A percentile compares a stretch with the other conserved stretches of the same genome.
Evolutionary conservation across 2,113 vertebrate species (phyloP).

Genomic region (Apus apus): DNA sequence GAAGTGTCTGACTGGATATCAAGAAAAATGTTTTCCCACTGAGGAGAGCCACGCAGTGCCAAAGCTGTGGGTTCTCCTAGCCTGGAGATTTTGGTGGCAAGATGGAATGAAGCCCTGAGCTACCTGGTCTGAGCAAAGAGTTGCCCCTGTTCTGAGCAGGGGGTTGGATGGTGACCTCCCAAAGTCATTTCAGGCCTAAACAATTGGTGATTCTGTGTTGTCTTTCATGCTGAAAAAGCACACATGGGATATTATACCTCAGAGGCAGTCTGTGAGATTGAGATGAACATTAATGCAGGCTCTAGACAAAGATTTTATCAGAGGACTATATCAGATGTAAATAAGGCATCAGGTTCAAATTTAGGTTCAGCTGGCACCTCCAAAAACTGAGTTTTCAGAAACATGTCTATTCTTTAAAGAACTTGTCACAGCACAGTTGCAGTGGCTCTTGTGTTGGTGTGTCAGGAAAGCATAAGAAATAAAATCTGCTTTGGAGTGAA

Average conservation of each 20-base stretch:
- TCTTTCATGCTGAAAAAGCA: background rate
- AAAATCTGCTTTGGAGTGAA: background rate
- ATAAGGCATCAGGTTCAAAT: background rate
- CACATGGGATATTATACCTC: fast-evolving
- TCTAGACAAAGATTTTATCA: background rate
- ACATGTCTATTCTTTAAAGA: background rate
- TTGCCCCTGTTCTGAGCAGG: background rate
- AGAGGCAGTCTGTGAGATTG: background rate
- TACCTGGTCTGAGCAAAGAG: background rate
- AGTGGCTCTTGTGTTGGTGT: background rate
- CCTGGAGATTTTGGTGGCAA: background rate
- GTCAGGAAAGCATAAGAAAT: background rate
- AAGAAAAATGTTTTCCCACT: background rate
- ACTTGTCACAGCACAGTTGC: background rate
- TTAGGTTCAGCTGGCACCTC: background rate
- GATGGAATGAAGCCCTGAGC: fast-evolving
- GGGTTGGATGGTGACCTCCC: background rate
- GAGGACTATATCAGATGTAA: background rate
- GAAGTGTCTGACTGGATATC: background rate
- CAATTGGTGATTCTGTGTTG: background rate
- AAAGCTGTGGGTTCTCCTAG: background rate
- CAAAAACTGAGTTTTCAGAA: background rate
- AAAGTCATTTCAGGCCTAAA: background rate
- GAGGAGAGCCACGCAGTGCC: background rate
- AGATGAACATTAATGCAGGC: background rate